A percentile compares a stretch with the other conserved stretches of the same genome.
phyloP scores from a whole-genome alignment of 92 coral and sea anemone genomes.

The Zoanthus solanderi region DNA sequence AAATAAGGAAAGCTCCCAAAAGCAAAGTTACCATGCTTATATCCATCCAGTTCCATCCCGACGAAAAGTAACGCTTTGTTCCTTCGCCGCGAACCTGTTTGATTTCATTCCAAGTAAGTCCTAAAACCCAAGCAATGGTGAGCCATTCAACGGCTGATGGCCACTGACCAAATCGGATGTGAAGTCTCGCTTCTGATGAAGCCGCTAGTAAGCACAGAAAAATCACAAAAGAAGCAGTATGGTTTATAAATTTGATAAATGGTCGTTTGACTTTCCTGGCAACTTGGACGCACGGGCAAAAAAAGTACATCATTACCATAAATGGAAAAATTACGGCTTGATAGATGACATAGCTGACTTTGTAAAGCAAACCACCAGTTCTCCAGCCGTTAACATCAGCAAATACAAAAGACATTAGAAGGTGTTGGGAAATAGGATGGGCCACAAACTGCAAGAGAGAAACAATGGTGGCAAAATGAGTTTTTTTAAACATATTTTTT shows the following conservation, averaged over 20 bases:
- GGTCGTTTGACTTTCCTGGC: conserved; percentile 91
- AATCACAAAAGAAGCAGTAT: conserved; percentile 84
- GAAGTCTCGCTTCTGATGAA: conserved; percentile 80
- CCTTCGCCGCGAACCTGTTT: conserved; percentile 95
- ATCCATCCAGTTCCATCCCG: conserved; percentile 99
- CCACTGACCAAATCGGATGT: conserved; percentile 74
- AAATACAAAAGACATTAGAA: conserved; percentile 89
- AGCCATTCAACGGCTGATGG: conserved; percentile 84
- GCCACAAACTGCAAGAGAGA: conserved; percentile 83
- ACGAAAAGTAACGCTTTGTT: conserved; percentile 74
- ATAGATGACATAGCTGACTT: conserved; percentile 76
- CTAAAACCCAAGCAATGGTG: conserved; percentile 89
- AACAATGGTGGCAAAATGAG: neutral
- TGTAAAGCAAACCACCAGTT: conserved; percentile 78
- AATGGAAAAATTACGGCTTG: conserved; percentile 92
- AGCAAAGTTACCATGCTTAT: conserved; percentile 87
- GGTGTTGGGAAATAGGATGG: conserved; percentile 94
- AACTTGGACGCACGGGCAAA: conserved; percentile 80
- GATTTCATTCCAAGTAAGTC: conserved; percentile 97
- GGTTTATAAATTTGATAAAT: conserved; percentile 93
- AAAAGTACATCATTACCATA: conserved; percentile 84
- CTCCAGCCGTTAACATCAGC: conserved; percentile 92
- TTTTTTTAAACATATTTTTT: no score
- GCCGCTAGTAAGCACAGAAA: conserved; percentile 87
- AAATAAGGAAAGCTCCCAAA: conserved; percentile 80